Base-by-base conservation (phyloP, 2,113 vertebrate genomes). In the Pelvicachromis taeniatus region DNA sequence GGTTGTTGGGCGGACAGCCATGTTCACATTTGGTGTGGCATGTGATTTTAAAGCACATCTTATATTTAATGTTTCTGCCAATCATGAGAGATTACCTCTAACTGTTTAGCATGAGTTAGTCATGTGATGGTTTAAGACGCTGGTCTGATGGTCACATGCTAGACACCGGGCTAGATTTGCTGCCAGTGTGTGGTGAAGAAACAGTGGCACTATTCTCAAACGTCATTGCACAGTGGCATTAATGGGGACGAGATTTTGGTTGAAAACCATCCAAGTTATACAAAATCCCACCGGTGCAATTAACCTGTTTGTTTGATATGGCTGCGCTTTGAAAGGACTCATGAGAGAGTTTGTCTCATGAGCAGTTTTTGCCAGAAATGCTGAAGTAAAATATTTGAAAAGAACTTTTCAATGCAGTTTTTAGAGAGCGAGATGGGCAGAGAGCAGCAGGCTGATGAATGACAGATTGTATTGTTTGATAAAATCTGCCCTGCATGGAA, bases 301-400 rank as follows among this genome's bases (percentile, higher is more conserved):
- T 61, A 88, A 86, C 84, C 81, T 75, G 55, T 90, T 91, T 92
- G 84, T 92, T 92, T 93, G 86, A 91, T 90, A 87, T 73, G 58
- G 19, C 79, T 68, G 53, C 3, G 11, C 91, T 93, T 90, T 92
- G 81, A 92, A 92, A 90, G 42, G 63, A 40, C 80, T 90, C 85
- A 77, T 14, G 80, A 52, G 87, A 87, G 80, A 85, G n/a, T 58
- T 68, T 82, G 80, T 70, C 35, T 84, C 4, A 7, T 38, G 80
- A 87, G 85, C 65, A 19, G 14, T 58, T 58, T 55, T 68, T 56
- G 58, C 79, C 75, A 70, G 29, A 91, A 81, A 54, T 17, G 40
- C 48, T 19, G 54, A 77, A 54, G 68, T 83, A 78, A 88, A 81
- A 81, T 54, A 58, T 79, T 80, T 82, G 59, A 89, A 88, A 79